Conservation (phyloP, 1,140 invertebrate species). For the Drosophila mayri region DNA sequence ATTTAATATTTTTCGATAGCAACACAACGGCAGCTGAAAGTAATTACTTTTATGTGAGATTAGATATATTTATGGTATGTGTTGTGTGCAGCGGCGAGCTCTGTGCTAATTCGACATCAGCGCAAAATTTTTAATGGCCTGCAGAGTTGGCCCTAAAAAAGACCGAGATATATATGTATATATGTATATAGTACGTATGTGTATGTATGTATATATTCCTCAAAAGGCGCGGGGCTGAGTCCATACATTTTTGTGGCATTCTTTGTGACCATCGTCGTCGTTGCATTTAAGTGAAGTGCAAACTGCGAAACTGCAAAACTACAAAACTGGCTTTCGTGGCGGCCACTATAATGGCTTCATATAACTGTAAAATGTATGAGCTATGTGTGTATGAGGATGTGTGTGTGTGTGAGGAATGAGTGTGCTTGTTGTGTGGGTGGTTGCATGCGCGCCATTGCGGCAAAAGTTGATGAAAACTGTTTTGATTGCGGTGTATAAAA, state of each 20-base stretch:
- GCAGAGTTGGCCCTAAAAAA: conserved; percentile 15
- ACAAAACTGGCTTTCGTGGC: conserved; percentile 53
- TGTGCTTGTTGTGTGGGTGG: conserved; percentile 11
- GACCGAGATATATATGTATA: neutral
- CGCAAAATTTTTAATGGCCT: conserved; percentile 73
- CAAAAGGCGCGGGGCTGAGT: conserved; percentile 4
- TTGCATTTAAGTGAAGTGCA: conserved; percentile 74
- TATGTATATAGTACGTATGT: too few relatives aligned
- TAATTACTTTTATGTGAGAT: conserved; percentile 82
- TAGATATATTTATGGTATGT: conserved; percentile 76
- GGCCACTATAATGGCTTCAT: conserved; percentile 70
- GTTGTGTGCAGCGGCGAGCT: conserved; percentile 21
- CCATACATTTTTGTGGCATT: conserved; percentile 47
- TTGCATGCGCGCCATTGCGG: conserved; percentile 52
- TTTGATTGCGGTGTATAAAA: conserved; percentile 57
- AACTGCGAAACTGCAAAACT: conserved; percentile 48
- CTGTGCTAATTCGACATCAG: conserved; percentile 74
- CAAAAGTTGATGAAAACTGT: conserved; percentile 65
- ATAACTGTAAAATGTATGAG: conserved; percentile 76
- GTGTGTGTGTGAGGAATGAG: conserved; percentile 35
- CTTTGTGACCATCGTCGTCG: conserved; percentile 30
- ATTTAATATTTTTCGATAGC: conserved; percentile 83
- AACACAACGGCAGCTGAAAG: conserved; percentile 80
- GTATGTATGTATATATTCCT: conserved; percentile 1
- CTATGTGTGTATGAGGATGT: conserved; percentile 23